Base-by-base conservation (phyloP, 2,797 vertebrate genomes). In the Tympanoctomys barrerae region DNA sequence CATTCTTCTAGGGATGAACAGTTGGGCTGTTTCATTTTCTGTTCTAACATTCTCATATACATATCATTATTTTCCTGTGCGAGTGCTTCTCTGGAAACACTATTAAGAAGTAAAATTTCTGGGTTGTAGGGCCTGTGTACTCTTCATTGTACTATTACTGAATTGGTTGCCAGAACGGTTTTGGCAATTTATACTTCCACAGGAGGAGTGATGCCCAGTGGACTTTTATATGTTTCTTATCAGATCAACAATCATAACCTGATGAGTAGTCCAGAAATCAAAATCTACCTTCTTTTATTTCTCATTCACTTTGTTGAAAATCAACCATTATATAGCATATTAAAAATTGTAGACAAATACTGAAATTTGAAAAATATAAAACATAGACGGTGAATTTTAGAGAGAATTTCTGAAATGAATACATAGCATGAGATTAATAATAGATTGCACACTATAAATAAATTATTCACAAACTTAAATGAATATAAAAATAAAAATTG, bases 1-100 rank as follows among this genome's bases (percentile, higher is more conserved):
- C 81, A 49, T 89, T 90, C 85, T 91, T 90, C 78, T 54, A 78
- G 31, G 79, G 90, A 89, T 52, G 82, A 94, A 85, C 54, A 84
- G 61, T 68, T 71, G 95, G 42, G 26, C 85, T 80, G 77, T 49
- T 85, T 94, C 77, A 28, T 18, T 83, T 94, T 90, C 49, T 14
- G 33, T 28, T 91, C 71, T 59, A 81, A 78, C 80, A 89, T 68
- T 71, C 70, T 85, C 42, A 59, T 24, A 59, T 75, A 33, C 31
- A 64, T 68, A 66, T 91, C 91, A 73, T 91, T 39, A 89, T 78
- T 81, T 64, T 62, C 57, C 57, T 42, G 24, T 36, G 42, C 14
- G n/a, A 83, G 26, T 26, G 28, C 77, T 89, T 89, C 95, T 91
- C 66, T 68, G 66, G 70, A 91, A 90, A 89, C 70, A 52, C 61